phyloP scores from a whole-genome alignment of 2,113 vertebrate species.

The Oxyura jamaicensis region DNA sequence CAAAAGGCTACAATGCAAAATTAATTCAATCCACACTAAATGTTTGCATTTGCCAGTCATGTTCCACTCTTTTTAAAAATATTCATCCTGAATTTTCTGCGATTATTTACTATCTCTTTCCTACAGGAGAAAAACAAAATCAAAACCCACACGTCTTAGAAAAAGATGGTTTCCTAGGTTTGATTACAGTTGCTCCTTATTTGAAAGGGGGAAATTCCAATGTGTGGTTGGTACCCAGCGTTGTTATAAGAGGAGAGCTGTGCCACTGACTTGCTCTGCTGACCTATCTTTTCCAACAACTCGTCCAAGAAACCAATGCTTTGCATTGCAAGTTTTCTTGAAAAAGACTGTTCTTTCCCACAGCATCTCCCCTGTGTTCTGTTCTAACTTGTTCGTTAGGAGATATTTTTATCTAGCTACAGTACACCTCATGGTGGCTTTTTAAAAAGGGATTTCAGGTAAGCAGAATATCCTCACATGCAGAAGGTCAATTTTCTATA shows the following conservation, averaged over 20 bases:
- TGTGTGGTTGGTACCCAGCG: neutral
- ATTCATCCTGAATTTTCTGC: neutral
- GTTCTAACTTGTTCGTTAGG: neutral
- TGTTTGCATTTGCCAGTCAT: neutral
- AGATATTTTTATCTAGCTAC: neutral
- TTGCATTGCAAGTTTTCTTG: neutral
- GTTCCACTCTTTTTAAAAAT: neutral
- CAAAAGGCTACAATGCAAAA: neutral
- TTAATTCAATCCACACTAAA: neutral
- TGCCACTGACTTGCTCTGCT: too few relatives aligned
- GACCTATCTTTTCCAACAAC: neutral
- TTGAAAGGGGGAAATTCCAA: neutral
- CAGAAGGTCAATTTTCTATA: neutral
- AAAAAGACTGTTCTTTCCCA: neutral
- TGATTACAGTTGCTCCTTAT: neutral
- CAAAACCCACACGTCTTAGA: accelerated
- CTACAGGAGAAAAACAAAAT: neutral
- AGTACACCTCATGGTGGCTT: neutral
- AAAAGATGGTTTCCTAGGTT: neutral
- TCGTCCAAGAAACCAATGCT: neutral
- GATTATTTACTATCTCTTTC: neutral
- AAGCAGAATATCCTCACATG: neutral
- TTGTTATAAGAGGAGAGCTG: neutral
- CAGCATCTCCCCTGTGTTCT: neutral
- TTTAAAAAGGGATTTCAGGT: neutral